These are phyloP conservation scores for Baryphthengus martii DNA, from an alignment of 2,113 vertebrate genomes.

Conservation along the genomic window DNA sequence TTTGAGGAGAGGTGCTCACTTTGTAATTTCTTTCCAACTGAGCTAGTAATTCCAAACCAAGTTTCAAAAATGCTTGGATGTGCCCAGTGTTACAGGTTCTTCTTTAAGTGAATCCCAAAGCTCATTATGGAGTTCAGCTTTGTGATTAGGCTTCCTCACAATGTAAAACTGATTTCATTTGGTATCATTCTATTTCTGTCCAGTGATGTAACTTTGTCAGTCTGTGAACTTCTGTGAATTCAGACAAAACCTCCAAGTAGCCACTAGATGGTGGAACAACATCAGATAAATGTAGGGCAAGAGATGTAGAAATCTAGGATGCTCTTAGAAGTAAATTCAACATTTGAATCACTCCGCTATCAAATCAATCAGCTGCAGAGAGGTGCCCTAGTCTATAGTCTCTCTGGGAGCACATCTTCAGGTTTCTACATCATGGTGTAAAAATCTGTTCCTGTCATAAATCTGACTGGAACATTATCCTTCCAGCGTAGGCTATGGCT, in stretches of 20 bases:
- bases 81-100: background rate
- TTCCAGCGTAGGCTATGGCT: background rate
- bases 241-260: background rate
- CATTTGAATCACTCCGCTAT: background rate
- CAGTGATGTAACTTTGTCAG: background rate
- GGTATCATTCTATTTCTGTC: background rate
- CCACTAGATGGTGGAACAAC: constrained; percentile 53
- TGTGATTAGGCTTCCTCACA: background rate
- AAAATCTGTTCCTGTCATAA: background rate
- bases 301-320: background rate
- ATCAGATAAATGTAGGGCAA: background rate
- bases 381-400: background rate
- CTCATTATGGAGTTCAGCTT: background rate
- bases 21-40: background rate
- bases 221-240: background rate
- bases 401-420: background rate
- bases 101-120: background rate
- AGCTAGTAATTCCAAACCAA: background rate
- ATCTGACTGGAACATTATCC: background rate
- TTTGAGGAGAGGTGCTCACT: background rate
- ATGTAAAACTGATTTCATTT: background rate
- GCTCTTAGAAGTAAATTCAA: background rate
- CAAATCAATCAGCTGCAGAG: background rate
- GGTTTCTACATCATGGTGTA: background rate
- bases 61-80: background rate